Conservation (phyloP, 2,888 invertebrate genomes). For the Brenthis ino region DNA sequence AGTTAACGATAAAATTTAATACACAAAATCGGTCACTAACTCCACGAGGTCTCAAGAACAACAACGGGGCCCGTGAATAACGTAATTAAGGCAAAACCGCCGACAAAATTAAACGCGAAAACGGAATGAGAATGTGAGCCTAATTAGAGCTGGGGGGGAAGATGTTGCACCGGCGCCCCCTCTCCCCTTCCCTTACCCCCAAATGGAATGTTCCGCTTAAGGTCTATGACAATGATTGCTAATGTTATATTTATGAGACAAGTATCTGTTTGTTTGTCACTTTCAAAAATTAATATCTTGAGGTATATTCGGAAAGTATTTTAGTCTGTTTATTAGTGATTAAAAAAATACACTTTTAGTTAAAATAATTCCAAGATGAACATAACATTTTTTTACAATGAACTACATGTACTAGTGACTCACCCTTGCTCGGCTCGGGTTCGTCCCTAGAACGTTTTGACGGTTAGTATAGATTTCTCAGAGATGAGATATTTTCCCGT, state of each 20-base stretch:
- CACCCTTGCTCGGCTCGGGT: too few relatives aligned
- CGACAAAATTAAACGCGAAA: conserved; percentile 83
- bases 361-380: too few relatives aligned
- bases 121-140: conserved; percentile 84
- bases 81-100: conserved; percentile 83
- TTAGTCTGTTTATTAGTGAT: not conserved
- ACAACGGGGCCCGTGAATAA: conserved; percentile 71
- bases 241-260: conserved; percentile 24
- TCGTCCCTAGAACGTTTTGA: too few relatives aligned
- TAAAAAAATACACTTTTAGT: too few relatives aligned
- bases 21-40: conserved; percentile 55
- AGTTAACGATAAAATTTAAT: conserved; percentile 9
- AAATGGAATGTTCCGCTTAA: conserved; percentile 32
- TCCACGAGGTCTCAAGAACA: conserved; percentile 54
- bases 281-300: not conserved
- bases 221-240: conserved; percentile 36
- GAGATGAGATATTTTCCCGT: too few relatives aligned
- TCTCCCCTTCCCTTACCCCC: conserved; percentile 27
- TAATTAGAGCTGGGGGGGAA: conserved; percentile 77
- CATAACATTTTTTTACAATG: too few relatives aligned
- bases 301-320: not conserved
- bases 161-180: conserved; percentile 52
- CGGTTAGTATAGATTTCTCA: too few relatives aligned
- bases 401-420: too few relatives aligned
- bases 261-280: not conserved